Base-by-base conservation (phyloP, 2,888 invertebrate genomes). In the Suillia variegata region DNA sequence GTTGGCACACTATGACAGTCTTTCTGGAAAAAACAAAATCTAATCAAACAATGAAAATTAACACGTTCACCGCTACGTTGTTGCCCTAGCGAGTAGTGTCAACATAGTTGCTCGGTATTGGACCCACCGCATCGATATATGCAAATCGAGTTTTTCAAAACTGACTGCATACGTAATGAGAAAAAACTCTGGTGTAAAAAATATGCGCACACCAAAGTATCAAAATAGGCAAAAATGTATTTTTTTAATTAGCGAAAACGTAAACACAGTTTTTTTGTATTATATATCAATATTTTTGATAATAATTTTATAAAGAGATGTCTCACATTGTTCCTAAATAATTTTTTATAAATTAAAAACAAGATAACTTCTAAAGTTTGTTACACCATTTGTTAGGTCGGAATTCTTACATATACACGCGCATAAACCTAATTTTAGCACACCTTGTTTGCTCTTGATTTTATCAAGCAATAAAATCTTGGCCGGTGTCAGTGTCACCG, bases 371-470 rank as follows among this genome's bases (percentile, higher is more conserved):
- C n/a, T n/a, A 73, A 73, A 72, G 71, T 77, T 77, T 75, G 75
- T 75, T 75, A 75, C 74, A 73, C 75, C 77, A 75, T 75, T 77
- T 76, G 77, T 74, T n/a, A n/a, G n/a, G n/a, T n/a, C n/a, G n/a
- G 38, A 10, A 38, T 13, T n/a, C 10, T 13, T n/a, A n/a, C 18
- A 20, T 17, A 4, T 4, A 45, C 45, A 18, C 4, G 17, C 45
- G 45, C 17, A 4, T 45, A 17, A 17, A 45, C 2, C 17, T 31
- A 17, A 45, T 45, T 18, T 45, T 12, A 45, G 20, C 45, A 45
- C 45, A 45, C 53, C 53, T 56, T 73, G 70, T 73, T 76, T 74
- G 74, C 76, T 74, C 74, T 74, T 74, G 74, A 74, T 74, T 74
- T 76, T 74, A 74, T 74, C 74, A 74, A 76, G 70, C 75, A 73